A percentile compares a stretch with the other conserved stretches of the same genome.
Evolutionary conservation across 1,140 invertebrate species (phyloP).

Genomic region (Hyles euphorbiae): DNA sequence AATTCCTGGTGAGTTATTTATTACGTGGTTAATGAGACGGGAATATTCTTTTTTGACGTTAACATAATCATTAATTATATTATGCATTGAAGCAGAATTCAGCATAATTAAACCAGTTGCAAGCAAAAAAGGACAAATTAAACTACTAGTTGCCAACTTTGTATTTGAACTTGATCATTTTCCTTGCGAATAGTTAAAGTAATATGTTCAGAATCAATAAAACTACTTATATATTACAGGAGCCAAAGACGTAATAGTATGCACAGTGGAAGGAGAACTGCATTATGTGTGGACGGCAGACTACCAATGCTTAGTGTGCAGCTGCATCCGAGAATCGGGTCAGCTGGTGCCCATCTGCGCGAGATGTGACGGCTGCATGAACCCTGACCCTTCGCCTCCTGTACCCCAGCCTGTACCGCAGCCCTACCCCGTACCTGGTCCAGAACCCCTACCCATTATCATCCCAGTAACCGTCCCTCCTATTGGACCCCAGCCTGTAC

Average conservation of each 20-base stretch:
- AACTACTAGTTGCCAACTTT: too few relatives aligned
- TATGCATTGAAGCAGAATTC: too few relatives aligned
- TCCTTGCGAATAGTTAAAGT: too few relatives aligned
- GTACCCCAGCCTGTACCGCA: neutral
- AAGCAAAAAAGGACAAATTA: too few relatives aligned
- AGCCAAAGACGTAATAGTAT: conserved; percentile 21
- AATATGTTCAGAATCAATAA: too few relatives aligned
- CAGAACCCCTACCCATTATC: neutral
- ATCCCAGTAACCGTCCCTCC: too few relatives aligned
- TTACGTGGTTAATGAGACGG: neutral
- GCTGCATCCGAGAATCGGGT: conserved; percentile 31
- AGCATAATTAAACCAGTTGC: too few relatives aligned
- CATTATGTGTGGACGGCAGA: conserved; percentile 20
- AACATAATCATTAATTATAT: neutral
- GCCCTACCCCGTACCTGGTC: neutral
- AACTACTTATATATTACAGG: conserved; percentile 20
- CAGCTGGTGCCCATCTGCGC: conserved; percentile 33
- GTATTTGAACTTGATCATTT: too few relatives aligned
- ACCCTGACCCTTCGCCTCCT: neutral
- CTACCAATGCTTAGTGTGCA: conserved; percentile 39
- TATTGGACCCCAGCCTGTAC: neutral
- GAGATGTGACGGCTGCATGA: conserved; percentile 32
- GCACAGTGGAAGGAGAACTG: conserved; percentile 29
- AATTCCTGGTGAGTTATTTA: conserved; percentile 30
- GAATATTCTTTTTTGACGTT: neutral